Evolutionary conservation across 1,140 invertebrate species (phyloP).

Genomic region (Calliopsis andreniformis): DNA sequence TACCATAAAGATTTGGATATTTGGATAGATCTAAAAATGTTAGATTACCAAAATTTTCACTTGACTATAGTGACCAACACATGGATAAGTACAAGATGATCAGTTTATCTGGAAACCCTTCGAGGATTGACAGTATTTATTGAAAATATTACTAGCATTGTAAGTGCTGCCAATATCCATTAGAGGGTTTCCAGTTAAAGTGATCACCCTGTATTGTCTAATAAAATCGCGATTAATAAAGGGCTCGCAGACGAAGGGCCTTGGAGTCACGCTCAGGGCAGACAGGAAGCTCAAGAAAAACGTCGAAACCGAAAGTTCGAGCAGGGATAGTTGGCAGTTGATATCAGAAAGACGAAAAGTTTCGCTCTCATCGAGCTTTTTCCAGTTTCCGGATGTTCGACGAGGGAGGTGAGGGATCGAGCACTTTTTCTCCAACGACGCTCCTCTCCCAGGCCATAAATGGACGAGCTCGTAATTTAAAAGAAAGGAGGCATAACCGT

Average conservation of each 20-base stretch:
- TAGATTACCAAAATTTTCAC: too few species aligned
- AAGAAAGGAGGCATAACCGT: conserved; percentile 70
- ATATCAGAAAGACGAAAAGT: conserved; percentile 49
- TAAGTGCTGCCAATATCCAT: too few species aligned
- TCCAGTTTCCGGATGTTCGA: conserved; percentile 57
- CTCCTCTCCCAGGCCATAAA: conserved; percentile 63
- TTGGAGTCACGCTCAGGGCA: neutral
- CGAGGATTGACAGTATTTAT: too few species aligned
- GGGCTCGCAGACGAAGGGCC: neutral
- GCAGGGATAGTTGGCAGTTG: neutral
- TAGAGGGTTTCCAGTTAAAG: too few species aligned
- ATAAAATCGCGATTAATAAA: conserved; percentile 6
- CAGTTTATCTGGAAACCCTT: too few species aligned
- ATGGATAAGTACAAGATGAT: too few species aligned
- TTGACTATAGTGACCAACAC: too few species aligned
- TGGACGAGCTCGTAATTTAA: conserved; percentile 70
- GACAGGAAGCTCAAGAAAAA: conserved; percentile 15
- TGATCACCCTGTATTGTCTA: neutral
- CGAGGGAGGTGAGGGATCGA: conserved; percentile 35
- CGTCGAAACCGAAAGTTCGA: conserved; percentile 5
- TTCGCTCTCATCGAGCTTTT: conserved; percentile 50
- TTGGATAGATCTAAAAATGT: too few species aligned
- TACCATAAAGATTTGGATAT: too few species aligned
- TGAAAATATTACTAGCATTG: too few species aligned
- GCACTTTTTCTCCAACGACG: conserved; percentile 29